Base-by-base conservation (phyloP, 2,113 vertebrate genomes). In the Dromas ardeola region DNA sequence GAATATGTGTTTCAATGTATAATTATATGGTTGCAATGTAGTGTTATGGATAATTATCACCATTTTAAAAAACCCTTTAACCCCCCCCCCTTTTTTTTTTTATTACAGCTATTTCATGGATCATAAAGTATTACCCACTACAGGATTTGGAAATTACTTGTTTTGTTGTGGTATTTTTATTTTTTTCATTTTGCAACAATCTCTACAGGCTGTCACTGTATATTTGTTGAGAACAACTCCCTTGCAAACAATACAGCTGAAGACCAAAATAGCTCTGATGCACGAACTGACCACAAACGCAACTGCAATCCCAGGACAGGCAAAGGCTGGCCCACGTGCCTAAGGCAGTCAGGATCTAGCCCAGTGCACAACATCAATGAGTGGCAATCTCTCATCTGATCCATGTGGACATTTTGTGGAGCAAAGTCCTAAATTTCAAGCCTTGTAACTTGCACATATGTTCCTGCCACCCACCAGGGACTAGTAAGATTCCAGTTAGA, bases 1-100 rank as follows among this genome's bases (percentile, higher is more conserved):
- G 78, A 92, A 69, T 79, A 53, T 65, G 72, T 70, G 53, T 90
- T 77, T 86, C 66, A 85, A 34, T 73, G 38, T 74, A 91, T 87
- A 97, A 93, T 95, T 84, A 95, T 67, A 67, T 78, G 77, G 78
- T 95, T 96, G 85, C 49, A 91, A 82, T 78, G 78, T 45, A 97
- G 86, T 91, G 93, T 92, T 69, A 91, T 47, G 56, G 91, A 87
- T 90, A 97, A 97, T 95, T 62, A 90, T 79, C 56, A 83, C 73
- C 47, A 86, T 95, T 96, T 22, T 42, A 95, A 94, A 92, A 83
- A 94, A 61, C 29, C 45, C 38, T 87, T 92, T 96, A 91, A 47
- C 45, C 45, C 19, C 45, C 45, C 45, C 45, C 19, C 45, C 95
- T 90, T 23, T 32, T 29, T 58, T 63, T 90, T 96, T 82, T 67